Conservation (phyloP, 2,888 invertebrate species). For the Bombyx huttoni region DNA sequence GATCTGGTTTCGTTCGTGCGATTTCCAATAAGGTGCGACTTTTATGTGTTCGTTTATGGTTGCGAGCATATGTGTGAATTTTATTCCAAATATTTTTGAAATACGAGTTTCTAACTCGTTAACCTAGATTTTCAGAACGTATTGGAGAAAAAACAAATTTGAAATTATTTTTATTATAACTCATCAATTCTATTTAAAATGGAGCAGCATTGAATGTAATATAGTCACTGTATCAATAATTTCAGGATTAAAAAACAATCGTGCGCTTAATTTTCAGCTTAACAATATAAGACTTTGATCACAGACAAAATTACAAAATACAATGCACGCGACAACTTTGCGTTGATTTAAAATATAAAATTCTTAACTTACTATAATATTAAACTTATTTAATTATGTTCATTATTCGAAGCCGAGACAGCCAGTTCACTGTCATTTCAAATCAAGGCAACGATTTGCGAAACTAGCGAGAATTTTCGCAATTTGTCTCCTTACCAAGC, state of each 20-base stretch:
- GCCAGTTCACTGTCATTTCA: constrained; percentile 53
- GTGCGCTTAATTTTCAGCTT: constrained; percentile 57
- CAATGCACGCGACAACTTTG: constrained; percentile 50
- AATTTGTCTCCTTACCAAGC: constrained; percentile 23
- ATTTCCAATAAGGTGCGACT: no score
- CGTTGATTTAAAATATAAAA: constrained; percentile 61
- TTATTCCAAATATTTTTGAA: no score
- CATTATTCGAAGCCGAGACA: constrained; percentile 59
- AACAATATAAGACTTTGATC: constrained; percentile 68
- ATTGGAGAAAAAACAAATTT: no score
- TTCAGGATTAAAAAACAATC: constrained; percentile 24
- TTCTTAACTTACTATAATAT: constrained; percentile 56
- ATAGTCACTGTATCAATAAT: constrained; percentile 20
- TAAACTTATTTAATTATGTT: constrained; percentile 50
- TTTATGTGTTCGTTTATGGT: no score
- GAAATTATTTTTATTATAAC: no score
- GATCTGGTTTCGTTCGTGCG: no score
- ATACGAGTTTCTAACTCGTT: no score
- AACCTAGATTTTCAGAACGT: no score
- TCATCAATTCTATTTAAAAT: no score
- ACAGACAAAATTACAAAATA: constrained; percentile 69
- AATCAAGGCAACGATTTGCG: constrained; percentile 54
- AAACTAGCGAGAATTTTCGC: constrained; percentile 43
- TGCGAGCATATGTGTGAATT: no score
- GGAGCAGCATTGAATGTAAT: no score